Percentiles rank a stretch among this genome's conserved stretches.
phyloP scores from a whole-genome alignment of 2,797 vertebrate genomes.

The Melanotaenia parkinsoni region DNA sequence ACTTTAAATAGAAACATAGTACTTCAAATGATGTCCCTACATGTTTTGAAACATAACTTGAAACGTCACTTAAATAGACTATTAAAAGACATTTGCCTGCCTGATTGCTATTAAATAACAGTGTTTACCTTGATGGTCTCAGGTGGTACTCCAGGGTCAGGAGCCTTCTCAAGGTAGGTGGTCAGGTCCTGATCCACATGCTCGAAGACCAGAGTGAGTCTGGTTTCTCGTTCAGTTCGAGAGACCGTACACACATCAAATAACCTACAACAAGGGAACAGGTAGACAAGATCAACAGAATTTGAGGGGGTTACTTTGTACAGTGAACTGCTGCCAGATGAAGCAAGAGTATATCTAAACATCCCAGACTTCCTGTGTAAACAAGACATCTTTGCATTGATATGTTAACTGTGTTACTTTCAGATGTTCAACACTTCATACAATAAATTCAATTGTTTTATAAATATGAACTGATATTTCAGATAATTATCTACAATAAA shows the following conservation, averaged over 20 bases:
- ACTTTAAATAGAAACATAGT: slow-evolving; percentile 31
- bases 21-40: neutral
- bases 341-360: slow-evolving; percentile 3
- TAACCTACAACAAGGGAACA: slow-evolving; percentile 82
- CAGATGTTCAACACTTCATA: too few relatives aligned
- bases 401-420: too few relatives aligned
- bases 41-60: neutral
- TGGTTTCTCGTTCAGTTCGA: slow-evolving; percentile 96
- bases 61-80: neutral
- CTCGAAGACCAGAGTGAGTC: slow-evolving; percentile 97
- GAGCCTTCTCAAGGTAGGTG: slow-evolving; percentile 98
- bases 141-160: slow-evolving; percentile 94
- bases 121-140: slow-evolving; percentile 95
- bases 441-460: too few relatives aligned
- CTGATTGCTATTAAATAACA: neutral
- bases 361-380: neutral
- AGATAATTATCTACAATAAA: too few relatives aligned
- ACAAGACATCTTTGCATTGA: too few relatives aligned
- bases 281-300: slow-evolving; percentile 48
- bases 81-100: neutral
- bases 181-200: slow-evolving; percentile 99
- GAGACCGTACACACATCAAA: slow-evolving; percentile 98
- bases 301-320: neutral
- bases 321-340: neutral
- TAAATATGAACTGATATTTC: too few relatives aligned